phyloP scores from a whole-genome alignment of 2,888 invertebrate genomes.

The Drosophila multiciliata region DNA sequence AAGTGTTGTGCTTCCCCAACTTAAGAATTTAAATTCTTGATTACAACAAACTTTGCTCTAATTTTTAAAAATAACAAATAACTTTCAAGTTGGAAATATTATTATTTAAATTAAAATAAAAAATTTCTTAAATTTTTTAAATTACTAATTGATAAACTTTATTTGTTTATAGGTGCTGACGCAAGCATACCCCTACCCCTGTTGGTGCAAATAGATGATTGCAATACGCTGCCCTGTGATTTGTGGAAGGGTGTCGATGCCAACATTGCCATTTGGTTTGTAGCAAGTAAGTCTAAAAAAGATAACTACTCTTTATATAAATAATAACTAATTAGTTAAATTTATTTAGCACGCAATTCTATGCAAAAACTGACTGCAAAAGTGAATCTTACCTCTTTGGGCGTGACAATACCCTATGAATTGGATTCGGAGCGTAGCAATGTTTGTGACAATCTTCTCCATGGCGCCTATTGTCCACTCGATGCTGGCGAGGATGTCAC shows the following conservation, averaged over 20 bases:
- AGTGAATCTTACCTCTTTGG: constrained; percentile 68
- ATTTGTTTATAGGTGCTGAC: constrained; percentile 56
- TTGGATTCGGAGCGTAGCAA: constrained; percentile 65
- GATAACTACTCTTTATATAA: fast-evolving
- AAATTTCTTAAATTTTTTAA: not conserved
- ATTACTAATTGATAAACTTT: not conserved
- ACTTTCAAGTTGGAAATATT: not conserved
- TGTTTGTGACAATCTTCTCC: constrained; percentile 80
- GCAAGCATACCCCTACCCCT: constrained; percentile 58
- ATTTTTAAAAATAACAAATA: not conserved
- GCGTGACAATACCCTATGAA: constrained; percentile 65
- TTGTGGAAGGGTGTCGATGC: constrained; percentile 61
- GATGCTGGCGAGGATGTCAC: constrained; percentile 82
- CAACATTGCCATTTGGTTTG: constrained; percentile 79
- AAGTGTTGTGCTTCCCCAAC: not conserved
- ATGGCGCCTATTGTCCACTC: constrained; percentile 83
- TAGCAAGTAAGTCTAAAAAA: constrained; percentile 68
- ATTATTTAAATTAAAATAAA: not conserved
- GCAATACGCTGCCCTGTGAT: constrained; percentile 73
- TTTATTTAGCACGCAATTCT: constrained; percentile 59
- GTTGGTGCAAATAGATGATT: constrained; percentile 74
- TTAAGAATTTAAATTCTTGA: not conserved
- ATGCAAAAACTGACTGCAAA: constrained; percentile 59
- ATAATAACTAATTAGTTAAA: not conserved
- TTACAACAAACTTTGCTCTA: not conserved